A percentile compares a stretch with the other conserved stretches of the same genome.
Evolutionary conservation across 2,113 vertebrate genomes (phyloP).

Genomic region (Oxyruncus cristatus): DNA sequence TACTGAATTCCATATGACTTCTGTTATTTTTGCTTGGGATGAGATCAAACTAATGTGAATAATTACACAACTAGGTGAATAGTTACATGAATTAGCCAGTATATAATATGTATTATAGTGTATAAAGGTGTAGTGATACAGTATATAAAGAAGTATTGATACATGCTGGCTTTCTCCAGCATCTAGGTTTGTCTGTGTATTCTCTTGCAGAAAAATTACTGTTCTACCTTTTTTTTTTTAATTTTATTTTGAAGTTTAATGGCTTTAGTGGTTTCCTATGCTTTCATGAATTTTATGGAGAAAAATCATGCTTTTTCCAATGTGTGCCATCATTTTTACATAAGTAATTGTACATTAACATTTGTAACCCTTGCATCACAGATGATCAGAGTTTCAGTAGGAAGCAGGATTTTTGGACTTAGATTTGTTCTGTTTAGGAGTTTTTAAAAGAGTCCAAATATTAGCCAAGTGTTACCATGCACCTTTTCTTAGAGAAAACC

Average conservation of each 20-base stretch:
- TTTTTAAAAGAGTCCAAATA: conserved; percentile 2
- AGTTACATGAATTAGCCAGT: neutral
- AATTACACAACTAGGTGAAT: neutral
- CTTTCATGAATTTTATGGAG: neutral
- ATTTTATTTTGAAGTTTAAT: neutral
- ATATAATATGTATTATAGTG: neutral
- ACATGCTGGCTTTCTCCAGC: neutral
- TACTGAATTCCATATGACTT: neutral
- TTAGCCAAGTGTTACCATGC: conserved; percentile 12
- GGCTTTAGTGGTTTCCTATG: neutral
- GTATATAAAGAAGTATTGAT: neutral
- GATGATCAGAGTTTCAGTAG: neutral
- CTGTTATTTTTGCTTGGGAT: neutral
- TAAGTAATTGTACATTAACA: neutral
- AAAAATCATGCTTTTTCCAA: neutral
- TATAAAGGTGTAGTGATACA: neutral
- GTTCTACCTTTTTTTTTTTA: neutral
- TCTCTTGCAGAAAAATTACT: neutral
- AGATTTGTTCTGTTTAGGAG: neutral
- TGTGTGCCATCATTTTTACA: neutral
- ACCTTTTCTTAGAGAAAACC: neutral
- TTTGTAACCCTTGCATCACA: neutral
- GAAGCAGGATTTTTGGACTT: neutral
- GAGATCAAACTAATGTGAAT: neutral
- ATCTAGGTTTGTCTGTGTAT: neutral